Percentiles rank a stretch among this genome's conserved stretches.
Evolutionary conservation across 2,113 vertebrate species (phyloP).

Genomic region (Macroglossus sobrinus): DNA sequence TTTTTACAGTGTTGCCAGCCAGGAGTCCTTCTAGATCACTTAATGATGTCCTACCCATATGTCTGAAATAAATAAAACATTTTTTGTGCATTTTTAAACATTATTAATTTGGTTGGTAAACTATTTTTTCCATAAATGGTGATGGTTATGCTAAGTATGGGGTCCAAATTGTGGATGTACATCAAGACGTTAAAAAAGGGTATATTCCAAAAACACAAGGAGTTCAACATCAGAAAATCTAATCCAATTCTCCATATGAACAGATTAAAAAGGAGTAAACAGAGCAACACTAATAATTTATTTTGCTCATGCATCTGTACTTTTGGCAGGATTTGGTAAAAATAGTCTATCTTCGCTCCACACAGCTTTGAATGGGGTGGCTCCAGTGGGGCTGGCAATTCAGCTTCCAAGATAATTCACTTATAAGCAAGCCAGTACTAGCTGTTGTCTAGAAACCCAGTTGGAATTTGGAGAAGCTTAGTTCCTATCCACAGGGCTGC

Average conservation of each 20-base stretch:
- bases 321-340: background rate
- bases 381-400: background rate
- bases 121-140: background rate
- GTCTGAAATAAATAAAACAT: background rate
- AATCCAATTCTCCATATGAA: background rate
- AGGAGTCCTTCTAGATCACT: background rate
- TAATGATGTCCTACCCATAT: background rate
- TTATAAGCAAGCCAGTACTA: background rate
- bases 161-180: background rate
- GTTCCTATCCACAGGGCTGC: background rate
- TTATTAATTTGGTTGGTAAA: constrained; percentile 1
- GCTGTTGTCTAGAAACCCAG: background rate
- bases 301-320: background rate
- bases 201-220: background rate
- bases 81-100: background rate
- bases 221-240: constrained; percentile 20
- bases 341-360: background rate
- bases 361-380: background rate
- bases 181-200: background rate
- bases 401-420: background rate
- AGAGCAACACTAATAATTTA: background rate
- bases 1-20: background rate
- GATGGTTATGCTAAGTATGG: background rate
- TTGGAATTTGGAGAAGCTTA: background rate
- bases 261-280: background rate